phyloP scores from a whole-genome alignment of 1,140 invertebrate genomes.

The Drosophila tropicalis region DNA sequence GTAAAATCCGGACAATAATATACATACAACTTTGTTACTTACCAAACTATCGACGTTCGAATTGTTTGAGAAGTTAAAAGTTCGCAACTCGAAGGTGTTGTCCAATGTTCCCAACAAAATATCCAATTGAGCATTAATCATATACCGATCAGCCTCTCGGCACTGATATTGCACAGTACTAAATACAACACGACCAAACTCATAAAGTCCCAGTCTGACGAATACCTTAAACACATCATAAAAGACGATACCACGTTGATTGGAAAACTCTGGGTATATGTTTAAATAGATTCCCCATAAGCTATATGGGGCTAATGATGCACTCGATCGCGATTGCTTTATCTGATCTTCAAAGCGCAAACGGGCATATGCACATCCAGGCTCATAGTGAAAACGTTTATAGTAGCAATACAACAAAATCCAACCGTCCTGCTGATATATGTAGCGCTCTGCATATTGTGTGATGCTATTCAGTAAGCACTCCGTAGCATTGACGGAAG shows the following conservation, averaged over 20 bases:
- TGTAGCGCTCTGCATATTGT: conserved; percentile 24
- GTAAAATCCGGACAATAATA: too few species aligned
- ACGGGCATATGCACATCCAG: conserved; percentile 51
- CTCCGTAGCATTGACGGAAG: conserved; percentile 51
- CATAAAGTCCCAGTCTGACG: conserved; percentile 56
- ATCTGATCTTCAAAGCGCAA: conserved; percentile 45
- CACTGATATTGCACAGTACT: conserved; percentile 32
- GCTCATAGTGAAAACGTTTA: conserved; percentile 51
- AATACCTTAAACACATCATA: conserved; percentile 49
- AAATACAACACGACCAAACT: conserved; percentile 64
- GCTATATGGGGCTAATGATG: conserved; percentile 24
- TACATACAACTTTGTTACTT: too few species aligned
- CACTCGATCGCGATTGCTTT: background rate
- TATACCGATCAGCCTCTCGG: conserved; percentile 48
- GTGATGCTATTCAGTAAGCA: conserved; percentile 50
- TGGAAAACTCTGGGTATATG: conserved; percentile 9
- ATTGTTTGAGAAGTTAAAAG: conserved; percentile 8
- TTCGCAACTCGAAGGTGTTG: conserved; percentile 11
- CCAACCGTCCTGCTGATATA: conserved; percentile 45
- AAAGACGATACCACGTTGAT: conserved; percentile 15
- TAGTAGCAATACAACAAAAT: conserved; percentile 65
- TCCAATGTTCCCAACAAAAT: conserved; percentile 44
- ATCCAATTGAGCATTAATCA: conserved; percentile 48
- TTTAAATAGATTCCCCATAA: conserved; percentile 39
- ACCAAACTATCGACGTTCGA: conserved; percentile 24